Evolutionary conservation across 2,888 invertebrate species (phyloP).

Genomic region (Amorpha juglandis): DNA sequence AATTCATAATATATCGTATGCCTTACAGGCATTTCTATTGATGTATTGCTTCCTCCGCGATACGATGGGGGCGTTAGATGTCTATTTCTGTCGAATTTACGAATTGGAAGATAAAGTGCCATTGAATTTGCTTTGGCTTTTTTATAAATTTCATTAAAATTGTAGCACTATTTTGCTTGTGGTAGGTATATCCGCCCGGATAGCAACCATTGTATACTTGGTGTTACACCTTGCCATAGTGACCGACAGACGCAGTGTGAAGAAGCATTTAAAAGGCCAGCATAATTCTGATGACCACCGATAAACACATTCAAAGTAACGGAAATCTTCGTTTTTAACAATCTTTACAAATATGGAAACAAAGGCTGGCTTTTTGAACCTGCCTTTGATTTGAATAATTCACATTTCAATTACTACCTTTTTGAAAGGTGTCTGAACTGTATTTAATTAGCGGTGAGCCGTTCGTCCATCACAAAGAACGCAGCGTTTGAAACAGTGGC

Average conservation of each 20-base stretch:
- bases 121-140: background rate
- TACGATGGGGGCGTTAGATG: background rate
- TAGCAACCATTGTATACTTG: no score
- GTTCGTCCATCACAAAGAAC: background rate
- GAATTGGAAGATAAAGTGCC: background rate
- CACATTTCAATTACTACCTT: conserved; percentile 11
- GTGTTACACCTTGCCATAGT: no score
- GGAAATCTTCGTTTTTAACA: no score
- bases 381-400: background rate
- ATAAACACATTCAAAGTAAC: no score
- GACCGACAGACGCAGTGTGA: no score
- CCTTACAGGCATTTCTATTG: background rate
- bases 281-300: no score
- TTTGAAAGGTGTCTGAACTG: conserved; percentile 6
- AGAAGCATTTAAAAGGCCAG: no score
- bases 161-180: no score
- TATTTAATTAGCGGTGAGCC: conserved; percentile 2
- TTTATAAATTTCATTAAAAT: background rate
- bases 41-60: background rate
- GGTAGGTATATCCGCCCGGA: no score
- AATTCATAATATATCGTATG: background rate
- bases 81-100: background rate
- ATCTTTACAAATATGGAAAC: no score
- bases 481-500: conserved; percentile 8
- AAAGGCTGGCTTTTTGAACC: no score